These are phyloP conservation scores for Antennarius maculatus DNA, from an alignment of 2,797 vertebrate species.

Conservation along the genomic window DNA sequence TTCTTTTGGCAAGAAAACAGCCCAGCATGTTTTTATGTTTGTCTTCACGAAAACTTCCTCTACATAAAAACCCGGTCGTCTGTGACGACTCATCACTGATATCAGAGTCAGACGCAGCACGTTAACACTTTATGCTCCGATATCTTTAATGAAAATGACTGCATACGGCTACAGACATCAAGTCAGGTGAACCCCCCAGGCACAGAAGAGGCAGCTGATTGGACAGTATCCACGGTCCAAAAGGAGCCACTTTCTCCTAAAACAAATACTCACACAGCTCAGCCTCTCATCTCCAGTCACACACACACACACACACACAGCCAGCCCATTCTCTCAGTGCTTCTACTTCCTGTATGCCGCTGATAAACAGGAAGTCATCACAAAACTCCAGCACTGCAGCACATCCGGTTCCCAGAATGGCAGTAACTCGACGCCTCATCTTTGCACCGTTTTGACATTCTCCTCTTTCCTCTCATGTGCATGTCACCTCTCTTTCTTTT, in stretches of 20 bases:
- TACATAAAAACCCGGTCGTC: too few relatives aligned
- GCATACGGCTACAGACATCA: neutral
- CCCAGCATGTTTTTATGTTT: too few relatives aligned
- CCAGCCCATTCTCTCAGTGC: conserved; percentile 32
- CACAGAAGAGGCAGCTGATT: too few relatives aligned
- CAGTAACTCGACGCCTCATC: too few relatives aligned
- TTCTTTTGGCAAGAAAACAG: too few relatives aligned
- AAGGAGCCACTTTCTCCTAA: conserved; percentile 9
- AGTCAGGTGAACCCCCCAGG: neutral
- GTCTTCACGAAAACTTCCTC: too few relatives aligned
- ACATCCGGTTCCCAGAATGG: too few relatives aligned
- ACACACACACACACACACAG: neutral
- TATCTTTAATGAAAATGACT: too few relatives aligned
- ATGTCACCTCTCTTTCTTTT: too few relatives aligned
- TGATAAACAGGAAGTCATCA: conserved; percentile 79
- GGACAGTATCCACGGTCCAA: neutral
- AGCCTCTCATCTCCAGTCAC: conserved; percentile 19
- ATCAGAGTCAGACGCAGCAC: too few relatives aligned
- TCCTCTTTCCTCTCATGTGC: too few relatives aligned
- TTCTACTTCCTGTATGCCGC: conserved; percentile 70
- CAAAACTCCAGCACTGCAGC: conserved; percentile 51
- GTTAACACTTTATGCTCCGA: neutral
- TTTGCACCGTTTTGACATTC: neutral
- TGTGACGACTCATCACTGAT: too few relatives aligned
- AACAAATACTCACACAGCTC: conserved; percentile 12